phyloP scores from a whole-genome alignment of 2,888 invertebrate species.

The Campopleginae sp. region DNA sequence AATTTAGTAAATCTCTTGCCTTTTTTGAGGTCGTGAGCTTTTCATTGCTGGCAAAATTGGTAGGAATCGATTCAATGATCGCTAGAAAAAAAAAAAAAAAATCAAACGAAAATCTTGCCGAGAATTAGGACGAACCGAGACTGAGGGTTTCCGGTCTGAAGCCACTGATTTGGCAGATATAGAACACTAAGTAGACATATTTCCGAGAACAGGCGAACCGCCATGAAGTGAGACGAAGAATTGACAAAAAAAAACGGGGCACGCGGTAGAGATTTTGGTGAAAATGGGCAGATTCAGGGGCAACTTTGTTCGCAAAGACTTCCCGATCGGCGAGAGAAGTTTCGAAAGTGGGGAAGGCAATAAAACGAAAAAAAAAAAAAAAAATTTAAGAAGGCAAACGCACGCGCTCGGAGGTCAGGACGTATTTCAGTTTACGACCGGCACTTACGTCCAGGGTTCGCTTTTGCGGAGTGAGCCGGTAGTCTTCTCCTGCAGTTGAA shows the following conservation, averaged over 20 bases:
- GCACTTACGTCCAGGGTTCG: conserved; percentile 77
- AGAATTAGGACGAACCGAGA: not conserved
- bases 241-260: not conserved
- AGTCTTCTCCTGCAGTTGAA: conserved; percentile 23
- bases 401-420: conserved; percentile 70
- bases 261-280: not conserved
- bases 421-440: conserved; percentile 79
- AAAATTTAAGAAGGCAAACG: conserved; percentile 48
- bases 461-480: conserved; percentile 47
- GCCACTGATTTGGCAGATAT: conserved; percentile 3
- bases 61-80: not conserved
- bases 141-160: not conserved
- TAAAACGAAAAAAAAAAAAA: conserved; percentile 16
- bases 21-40: no score
- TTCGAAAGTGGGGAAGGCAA: conserved; percentile 9
- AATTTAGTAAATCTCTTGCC: no score
- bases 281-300: not conserved
- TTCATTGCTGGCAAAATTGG: no score
- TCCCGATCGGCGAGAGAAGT: conserved; percentile 8
- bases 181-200: not conserved
- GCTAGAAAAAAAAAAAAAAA: not conserved
- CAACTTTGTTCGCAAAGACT: not conserved
- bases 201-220: conserved; percentile 1
- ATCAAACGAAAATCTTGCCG: not conserved
- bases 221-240: not conserved